These are phyloP conservation scores for Sebastes iracundus DNA, from an alignment of 2,797 vertebrate species.

Conservation along the genomic window DNA sequence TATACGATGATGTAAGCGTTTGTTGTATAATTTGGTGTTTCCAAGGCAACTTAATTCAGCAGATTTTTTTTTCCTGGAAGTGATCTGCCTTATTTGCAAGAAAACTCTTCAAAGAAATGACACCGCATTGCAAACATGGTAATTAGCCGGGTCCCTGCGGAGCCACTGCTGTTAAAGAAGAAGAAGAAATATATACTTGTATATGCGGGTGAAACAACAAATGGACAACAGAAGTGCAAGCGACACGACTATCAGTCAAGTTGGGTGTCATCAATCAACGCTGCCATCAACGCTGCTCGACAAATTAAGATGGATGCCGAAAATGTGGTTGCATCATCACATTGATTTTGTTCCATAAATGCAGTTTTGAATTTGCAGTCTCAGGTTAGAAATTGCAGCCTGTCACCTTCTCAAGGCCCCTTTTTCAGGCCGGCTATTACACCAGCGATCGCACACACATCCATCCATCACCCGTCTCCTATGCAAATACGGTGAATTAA, in stretches of 20 bases:
- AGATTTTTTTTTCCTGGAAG: constrained; percentile 24
- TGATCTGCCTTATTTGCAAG: constrained; percentile 28
- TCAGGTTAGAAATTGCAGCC: constrained; percentile 30
- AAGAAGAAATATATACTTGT: too few relatives aligned
- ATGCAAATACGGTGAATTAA: constrained; percentile 37
- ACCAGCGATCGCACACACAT: constrained; percentile 1
- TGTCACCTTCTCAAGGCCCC: constrained; percentile 32
- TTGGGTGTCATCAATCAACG: constrained; percentile 56
- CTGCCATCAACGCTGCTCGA: constrained; percentile 8
- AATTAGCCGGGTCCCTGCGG: constrained; percentile 27
- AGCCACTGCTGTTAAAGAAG: not conserved
- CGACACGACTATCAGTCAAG: constrained; percentile 61
- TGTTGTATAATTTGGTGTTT: constrained; percentile 45
- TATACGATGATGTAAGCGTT: constrained; percentile 28
- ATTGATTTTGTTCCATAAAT: constrained; percentile 42
- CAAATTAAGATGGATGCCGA: constrained; percentile 64
- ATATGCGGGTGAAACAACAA: constrained; percentile 5
- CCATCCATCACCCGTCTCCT: constrained; percentile 46
- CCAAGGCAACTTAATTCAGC: constrained; percentile 49
- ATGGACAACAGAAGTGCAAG: not conserved
- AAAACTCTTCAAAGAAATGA: constrained; percentile 41
- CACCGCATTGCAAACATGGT: constrained; percentile 27
- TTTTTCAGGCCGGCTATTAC: constrained; percentile 27
- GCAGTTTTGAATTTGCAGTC: constrained; percentile 30
- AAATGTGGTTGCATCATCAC: constrained; percentile 45